phyloP scores from a whole-genome alignment of 2,797 vertebrate genomes.

The Parotocinclus haroldoi region DNA sequence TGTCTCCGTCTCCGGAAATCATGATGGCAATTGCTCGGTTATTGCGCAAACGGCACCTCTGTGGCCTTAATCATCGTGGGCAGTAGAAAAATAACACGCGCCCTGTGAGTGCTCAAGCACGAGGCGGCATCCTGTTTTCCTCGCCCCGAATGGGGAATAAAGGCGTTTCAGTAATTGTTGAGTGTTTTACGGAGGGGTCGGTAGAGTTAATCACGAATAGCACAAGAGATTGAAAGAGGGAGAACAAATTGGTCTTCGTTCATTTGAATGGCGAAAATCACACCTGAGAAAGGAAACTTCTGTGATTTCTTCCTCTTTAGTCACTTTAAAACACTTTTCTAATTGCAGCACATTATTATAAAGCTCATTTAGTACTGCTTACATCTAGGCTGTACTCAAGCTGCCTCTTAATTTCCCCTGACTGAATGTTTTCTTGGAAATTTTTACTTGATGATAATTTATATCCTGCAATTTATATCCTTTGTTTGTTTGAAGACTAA shows the following conservation, averaged over 20 bases:
- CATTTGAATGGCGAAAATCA: background rate
- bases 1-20: background rate
- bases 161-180: constrained; percentile 11
- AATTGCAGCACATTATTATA: no score
- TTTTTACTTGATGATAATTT: no score
- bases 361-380: constrained; percentile 9
- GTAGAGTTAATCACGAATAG: background rate
- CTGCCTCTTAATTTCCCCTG: no score
- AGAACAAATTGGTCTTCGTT: background rate
- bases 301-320: background rate
- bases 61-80: constrained; percentile 13
- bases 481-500: no score
- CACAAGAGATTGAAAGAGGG: background rate
- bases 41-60: constrained; percentile 19
- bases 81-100: constrained; percentile 13
- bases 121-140: constrained; percentile 20
- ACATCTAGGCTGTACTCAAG: background rate
- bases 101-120: constrained; percentile 5
- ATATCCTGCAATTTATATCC: no score
- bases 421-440: no score
- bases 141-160: constrained; percentile 18
- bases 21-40: constrained; percentile 17
- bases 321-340: no score
- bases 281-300: background rate
- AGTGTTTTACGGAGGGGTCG: constrained; percentile 1